phyloP scores from a whole-genome alignment of 2,888 invertebrate species.

The Thereva nobilitata region DNA sequence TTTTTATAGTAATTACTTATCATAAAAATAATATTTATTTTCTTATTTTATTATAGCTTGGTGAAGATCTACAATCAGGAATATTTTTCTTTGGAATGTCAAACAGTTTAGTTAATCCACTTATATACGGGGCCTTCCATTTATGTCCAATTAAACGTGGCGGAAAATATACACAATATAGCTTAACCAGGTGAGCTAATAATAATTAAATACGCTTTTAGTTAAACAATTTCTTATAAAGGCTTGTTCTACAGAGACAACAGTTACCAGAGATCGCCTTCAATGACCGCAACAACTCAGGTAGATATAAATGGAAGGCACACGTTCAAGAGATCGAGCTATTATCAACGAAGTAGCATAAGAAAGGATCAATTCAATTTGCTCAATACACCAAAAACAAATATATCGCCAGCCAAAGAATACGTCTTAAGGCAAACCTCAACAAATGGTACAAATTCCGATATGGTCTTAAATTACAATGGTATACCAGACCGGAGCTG shows the following conservation, averaged over 20 bases:
- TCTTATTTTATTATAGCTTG: conserved; percentile 61
- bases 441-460: conserved; percentile 32
- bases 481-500: conserved; percentile 22
- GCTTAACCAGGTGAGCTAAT: conserved; percentile 52
- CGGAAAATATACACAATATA: conserved; percentile 50
- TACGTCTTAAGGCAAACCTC: conserved; percentile 13
- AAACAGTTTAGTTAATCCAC: conserved; percentile 82
- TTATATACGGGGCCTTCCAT: conserved; percentile 89
- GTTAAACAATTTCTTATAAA: conserved; percentile 24
- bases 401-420: conserved; percentile 32
- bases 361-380: conserved; percentile 37
- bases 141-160: conserved; percentile 68
- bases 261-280: conserved; percentile 51
- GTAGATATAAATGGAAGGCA: conserved; percentile 53
- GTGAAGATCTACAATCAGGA: conserved; percentile 70
- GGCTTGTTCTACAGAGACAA: conserved; percentile 51
- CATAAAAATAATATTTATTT: conserved; percentile 22
- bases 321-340: conserved; percentile 42
- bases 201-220: background rate
- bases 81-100: conserved; percentile 88
- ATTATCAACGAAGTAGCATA: conserved; percentile 31
- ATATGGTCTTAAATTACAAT: conserved; percentile 33
- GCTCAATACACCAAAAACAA: conserved; percentile 27
- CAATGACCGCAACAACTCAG: conserved; percentile 57
- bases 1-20: no score